A percentile compares a stretch with the other conserved stretches of the same genome.
phyloP scores from a whole-genome alignment of 2,797 vertebrate genomes.

The Aphelocoma californica region DNA sequence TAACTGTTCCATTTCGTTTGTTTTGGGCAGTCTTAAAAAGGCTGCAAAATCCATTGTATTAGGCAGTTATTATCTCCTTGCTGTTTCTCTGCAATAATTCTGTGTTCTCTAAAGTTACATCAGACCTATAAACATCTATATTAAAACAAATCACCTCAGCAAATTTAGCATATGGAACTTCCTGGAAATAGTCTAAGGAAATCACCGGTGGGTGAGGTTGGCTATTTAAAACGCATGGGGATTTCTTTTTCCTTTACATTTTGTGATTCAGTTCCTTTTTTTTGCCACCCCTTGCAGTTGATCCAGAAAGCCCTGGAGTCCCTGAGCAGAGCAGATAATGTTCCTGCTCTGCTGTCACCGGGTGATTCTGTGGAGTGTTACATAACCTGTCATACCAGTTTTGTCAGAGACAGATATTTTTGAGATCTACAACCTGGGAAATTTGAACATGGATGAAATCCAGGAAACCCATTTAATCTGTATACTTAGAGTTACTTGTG shows the following conservation, averaged over 20 bases:
- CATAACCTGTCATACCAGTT: slow-evolving; percentile 59
- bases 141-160: neutral
- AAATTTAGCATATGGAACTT: neutral
- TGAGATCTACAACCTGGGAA: slow-evolving; percentile 36
- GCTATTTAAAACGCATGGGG: neutral
- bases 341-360: neutral
- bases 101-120: neutral
- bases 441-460: slow-evolving; percentile 23
- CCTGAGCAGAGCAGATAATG: neutral
- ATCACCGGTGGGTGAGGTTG: neutral
- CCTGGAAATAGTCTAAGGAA: neutral
- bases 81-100: neutral
- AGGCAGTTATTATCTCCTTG: neutral
- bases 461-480: slow-evolving; percentile 27
- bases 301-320: neutral
- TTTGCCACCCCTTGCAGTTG: neutral
- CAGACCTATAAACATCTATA: neutral
- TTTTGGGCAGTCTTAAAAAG: neutral
- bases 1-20: neutral
- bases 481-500: neutral
- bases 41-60: neutral
- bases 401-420: slow-evolving; percentile 24
- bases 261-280: neutral
- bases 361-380: slow-evolving; percentile 8
- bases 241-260: neutral